Evolutionary conservation across 2,888 invertebrate genomes (phyloP), one percentile per base, ranked within the genome.

Genomic region (Lysandra bellargus): DNA sequence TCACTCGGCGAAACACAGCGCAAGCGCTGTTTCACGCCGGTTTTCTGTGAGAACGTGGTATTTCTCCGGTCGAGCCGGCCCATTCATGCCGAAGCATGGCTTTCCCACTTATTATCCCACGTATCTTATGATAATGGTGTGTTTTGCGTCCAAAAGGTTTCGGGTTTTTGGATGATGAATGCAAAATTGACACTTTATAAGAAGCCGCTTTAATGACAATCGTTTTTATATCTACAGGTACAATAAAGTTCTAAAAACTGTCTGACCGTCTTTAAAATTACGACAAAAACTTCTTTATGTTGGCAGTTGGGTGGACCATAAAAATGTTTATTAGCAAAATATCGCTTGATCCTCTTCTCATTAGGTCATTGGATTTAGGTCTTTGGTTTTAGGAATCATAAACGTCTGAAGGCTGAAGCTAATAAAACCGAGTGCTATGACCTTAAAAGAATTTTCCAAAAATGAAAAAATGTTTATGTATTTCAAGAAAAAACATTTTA

Each of bases 401-500:
- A 4, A 64, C 64, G 9, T 64, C 30, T 69, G 4, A 69, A 23
- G 33, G 30, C 30, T 69, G 4, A 69, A 23, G 33, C 64, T 69
- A 69, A 33, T 69, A 69, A 69, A 69, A 69, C 12, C 4, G 69
- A 69, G 69, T 69, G 33, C 33, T 33, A 33, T 69, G 69, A 69
- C 69, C 69, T 30, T 69, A 33, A 30, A 69, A 33, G 64, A 69
- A 69, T 69, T 69, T 69, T 69, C 69, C 69, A 69, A 33, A 69
- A 53, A 53, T 53, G 44, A 44, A 53, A 53, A 53, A 69, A 33
- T 37, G 12, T 69, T 69, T 14, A 69, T 37, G 30, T 69, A 69
- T 4, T 30, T 53, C 14, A 33, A 69, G 1, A 33, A 69, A 69
- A 69, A 69, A 69, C 33, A 33, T 14, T 69, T 69, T 12, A 33